A percentile compares a stretch with the other conserved stretches of the same genome.
Evolutionary conservation across 2,888 invertebrate species (phyloP).

Genomic region (Pseudolycoriella hygida): DNA sequence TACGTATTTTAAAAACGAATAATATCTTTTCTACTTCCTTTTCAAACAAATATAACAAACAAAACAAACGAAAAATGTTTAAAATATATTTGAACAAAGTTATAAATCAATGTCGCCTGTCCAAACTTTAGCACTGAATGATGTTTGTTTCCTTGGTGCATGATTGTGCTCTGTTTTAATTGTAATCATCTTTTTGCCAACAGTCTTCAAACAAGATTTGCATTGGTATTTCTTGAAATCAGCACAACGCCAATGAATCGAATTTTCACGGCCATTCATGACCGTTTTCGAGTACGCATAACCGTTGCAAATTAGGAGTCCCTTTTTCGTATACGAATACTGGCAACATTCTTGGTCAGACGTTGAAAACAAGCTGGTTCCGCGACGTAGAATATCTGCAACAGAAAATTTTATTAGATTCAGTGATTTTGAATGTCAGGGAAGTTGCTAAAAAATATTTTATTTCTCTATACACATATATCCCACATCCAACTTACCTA

Average conservation of each 20-base stretch:
- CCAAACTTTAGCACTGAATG: slow-evolving; percentile 15
- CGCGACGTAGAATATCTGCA: too few relatives aligned
- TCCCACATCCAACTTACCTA: too few relatives aligned
- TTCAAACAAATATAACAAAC: too few relatives aligned
- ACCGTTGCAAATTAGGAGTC: slow-evolving; percentile 21
- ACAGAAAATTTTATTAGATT: too few relatives aligned
- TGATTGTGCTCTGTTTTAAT: slow-evolving; percentile 22
- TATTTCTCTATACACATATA: too few relatives aligned
- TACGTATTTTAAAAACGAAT: too few relatives aligned
- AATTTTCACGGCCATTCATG: slow-evolving; percentile 16
- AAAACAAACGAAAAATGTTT: too few relatives aligned
- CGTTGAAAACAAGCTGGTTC: too few relatives aligned
- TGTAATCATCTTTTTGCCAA: slow-evolving; percentile 16
- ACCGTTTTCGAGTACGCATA: slow-evolving; percentile 18
- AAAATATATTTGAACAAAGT: slow-evolving; percentile 1
- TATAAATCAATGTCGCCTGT: slow-evolving; percentile 5
- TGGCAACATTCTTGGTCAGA: too few relatives aligned
- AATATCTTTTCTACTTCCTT: too few relatives aligned
- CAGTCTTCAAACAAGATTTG: slow-evolving; percentile 19
- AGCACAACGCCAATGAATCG: slow-evolving; percentile 23
- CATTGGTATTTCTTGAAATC: slow-evolving; percentile 20
- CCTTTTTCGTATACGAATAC: slow-evolving; percentile 20
- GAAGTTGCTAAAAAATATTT: too few relatives aligned
- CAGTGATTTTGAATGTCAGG: too few relatives aligned
- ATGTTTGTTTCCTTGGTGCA: slow-evolving; percentile 13